Percentiles rank a stretch among this genome's conserved stretches.
Evolutionary conservation across 2,113 vertebrate genomes (phyloP).

Genomic region (Bubo bubo): DNA sequence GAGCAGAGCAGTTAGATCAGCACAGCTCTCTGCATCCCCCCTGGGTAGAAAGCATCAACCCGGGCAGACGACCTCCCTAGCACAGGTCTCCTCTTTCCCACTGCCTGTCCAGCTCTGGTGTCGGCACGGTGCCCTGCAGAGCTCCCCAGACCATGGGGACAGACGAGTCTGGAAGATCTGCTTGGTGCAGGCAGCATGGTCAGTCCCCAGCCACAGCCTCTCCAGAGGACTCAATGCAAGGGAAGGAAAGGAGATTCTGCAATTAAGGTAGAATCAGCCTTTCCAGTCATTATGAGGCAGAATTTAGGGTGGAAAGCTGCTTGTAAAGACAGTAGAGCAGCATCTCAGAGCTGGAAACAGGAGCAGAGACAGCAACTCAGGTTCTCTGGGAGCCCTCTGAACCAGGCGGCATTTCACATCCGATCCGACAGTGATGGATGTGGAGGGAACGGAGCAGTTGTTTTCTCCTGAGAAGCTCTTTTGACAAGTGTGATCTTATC

Average conservation of each 20-base stretch:
- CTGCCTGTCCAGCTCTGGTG: not conserved
- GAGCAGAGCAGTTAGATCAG: not conserved
- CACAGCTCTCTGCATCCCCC: not conserved
- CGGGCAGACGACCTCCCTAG: not conserved
- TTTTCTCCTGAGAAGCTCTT: constrained; percentile 20
- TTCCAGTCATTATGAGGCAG: not conserved
- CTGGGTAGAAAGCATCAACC: not conserved
- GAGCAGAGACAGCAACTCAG: not conserved
- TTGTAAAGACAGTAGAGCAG: not conserved
- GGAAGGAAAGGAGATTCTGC: not conserved
- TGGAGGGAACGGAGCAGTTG: not conserved
- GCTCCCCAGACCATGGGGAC: fast-evolving
- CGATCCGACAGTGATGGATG: constrained; percentile 35
- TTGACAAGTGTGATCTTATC: constrained; percentile 65
- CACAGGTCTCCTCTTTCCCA: not conserved
- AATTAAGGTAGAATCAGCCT: not conserved
- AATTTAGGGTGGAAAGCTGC: not conserved
- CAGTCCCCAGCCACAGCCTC: not conserved
- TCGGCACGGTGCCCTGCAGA: not conserved
- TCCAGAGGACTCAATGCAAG: fast-evolving
- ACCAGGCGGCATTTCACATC: not conserved
- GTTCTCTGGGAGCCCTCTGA: constrained; percentile 35
- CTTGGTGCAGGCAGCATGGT: fast-evolving
- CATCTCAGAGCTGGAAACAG: not conserved
- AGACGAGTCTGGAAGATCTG: not conserved